Conservation (phyloP, 1,140 invertebrate species). For the Zaprionus camerounensis region DNA sequence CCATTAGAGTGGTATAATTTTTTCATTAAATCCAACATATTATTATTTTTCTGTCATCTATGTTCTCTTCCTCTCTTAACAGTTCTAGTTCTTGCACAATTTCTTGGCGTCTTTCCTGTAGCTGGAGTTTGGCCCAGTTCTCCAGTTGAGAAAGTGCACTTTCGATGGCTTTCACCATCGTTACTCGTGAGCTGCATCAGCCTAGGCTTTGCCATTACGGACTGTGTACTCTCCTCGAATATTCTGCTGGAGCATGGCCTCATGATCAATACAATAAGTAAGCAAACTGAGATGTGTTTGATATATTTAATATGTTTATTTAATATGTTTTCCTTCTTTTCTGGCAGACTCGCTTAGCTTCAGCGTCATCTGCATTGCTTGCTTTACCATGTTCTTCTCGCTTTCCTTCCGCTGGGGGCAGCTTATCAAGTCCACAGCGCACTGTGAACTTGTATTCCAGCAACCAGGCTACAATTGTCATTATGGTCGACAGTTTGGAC, state of each 20-base stretch:
- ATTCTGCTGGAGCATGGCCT: constrained; percentile 63
- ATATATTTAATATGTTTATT: neutral
- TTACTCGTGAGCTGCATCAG: constrained; percentile 52
- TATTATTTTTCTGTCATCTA: neutral
- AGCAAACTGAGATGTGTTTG: neutral
- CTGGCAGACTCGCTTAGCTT: constrained; percentile 71
- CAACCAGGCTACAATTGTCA: constrained; percentile 58
- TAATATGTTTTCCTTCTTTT: neutral
- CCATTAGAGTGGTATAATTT: neutral
- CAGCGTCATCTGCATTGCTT: constrained; percentile 71
- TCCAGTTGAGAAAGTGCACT: constrained; percentile 50
- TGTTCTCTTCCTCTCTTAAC: neutral
- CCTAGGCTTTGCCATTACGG: constrained; percentile 60
- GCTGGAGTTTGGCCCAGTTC: constrained; percentile 56
- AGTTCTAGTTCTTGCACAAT: constrained; percentile 71
- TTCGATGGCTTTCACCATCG: constrained; percentile 61
- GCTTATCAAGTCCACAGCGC: constrained; percentile 58
- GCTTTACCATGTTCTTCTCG: constrained; percentile 62
- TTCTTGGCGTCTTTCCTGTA: constrained; percentile 71
- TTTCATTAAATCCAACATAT: constrained; percentile 1
- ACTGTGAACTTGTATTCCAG: constrained; percentile 62
- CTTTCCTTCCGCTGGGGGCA: constrained; percentile 66
- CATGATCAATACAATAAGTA: constrained; percentile 75
- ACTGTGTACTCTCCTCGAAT: constrained; percentile 59
- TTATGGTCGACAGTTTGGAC: constrained; percentile 51